Conservation (phyloP, 2,888 invertebrate genomes). For the Laothoe populi region DNA sequence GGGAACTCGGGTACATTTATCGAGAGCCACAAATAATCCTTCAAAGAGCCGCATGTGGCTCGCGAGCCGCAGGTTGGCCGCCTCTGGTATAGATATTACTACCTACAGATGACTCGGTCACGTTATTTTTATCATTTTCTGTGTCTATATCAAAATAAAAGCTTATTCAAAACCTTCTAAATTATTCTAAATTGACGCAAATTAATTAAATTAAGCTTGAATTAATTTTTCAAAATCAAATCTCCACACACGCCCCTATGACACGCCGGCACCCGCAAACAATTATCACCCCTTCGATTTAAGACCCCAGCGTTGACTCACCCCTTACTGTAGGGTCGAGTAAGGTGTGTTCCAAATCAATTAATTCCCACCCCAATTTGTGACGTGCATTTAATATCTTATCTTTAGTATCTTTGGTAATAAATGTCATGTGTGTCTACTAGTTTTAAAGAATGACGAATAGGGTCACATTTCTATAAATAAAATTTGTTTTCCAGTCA, state of each 20-base stretch:
- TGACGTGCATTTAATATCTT: conserved; percentile 2
- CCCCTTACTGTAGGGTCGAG: conserved; percentile 10
- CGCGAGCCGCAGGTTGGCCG: too few relatives aligned
- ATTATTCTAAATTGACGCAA: conserved; percentile 1
- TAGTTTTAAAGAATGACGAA: not conserved
- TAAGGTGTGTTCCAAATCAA: conserved; percentile 23
- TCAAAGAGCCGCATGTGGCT: too few relatives aligned
- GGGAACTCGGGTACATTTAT: too few relatives aligned
- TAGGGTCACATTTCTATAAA: too few relatives aligned
- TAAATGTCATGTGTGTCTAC: not conserved
- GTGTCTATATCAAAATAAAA: not conserved
- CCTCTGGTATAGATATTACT: too few relatives aligned
- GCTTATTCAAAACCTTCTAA: not conserved
- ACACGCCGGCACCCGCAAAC: conserved; percentile 11
- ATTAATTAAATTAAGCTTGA: not conserved
- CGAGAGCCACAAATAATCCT: too few relatives aligned
- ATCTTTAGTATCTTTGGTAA: not conserved
- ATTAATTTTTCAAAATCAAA: conserved; percentile 19
- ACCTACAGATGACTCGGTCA: too few relatives aligned
- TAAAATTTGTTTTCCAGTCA: too few relatives aligned
- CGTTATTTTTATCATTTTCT: too few relatives aligned
- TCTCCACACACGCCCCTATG: conserved; percentile 13
- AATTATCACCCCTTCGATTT: conserved; percentile 19
- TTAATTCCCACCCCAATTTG: conserved; percentile 17
- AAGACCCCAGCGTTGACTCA: conserved; percentile 16